phyloP scores from a whole-genome alignment of 1,140 invertebrate genomes.

The Trialeurodes vaporariorum region DNA sequence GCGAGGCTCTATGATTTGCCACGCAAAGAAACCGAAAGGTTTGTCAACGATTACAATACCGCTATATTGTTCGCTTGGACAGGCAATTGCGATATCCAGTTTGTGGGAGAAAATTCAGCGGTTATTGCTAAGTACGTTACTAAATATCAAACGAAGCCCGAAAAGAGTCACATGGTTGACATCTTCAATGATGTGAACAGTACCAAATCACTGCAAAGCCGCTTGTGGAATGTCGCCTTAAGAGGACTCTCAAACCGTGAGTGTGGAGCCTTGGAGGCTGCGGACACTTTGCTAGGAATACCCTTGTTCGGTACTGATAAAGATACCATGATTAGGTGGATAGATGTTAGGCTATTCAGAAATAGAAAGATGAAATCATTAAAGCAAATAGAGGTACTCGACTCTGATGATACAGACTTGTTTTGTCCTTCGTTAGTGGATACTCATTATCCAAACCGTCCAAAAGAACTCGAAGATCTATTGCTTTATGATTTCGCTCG shows the following conservation, averaged over 20 bases:
- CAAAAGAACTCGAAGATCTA: slow-evolving; percentile 20
- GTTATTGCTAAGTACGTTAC: too few relatives aligned
- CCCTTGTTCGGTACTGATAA: slow-evolving; percentile 22
- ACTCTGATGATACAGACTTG: slow-evolving; percentile 25
- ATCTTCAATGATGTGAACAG: slow-evolving; percentile 20
- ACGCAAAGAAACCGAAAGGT: too few relatives aligned
- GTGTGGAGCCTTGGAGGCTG: slow-evolving; percentile 22
- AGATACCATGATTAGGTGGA: slow-evolving; percentile 24
- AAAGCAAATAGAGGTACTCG: slow-evolving; percentile 21
- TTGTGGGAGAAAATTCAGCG: too few relatives aligned
- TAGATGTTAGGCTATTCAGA: slow-evolving; percentile 23
- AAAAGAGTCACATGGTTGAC: slow-evolving; percentile 20
- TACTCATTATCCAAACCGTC: slow-evolving; percentile 25
- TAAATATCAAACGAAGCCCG: slow-evolving; percentile 24
- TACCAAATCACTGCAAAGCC: slow-evolving; percentile 18
- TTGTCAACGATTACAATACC: too few relatives aligned
- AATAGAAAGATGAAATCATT: slow-evolving; percentile 20
- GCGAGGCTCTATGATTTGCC: too few relatives aligned
- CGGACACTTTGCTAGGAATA: slow-evolving; percentile 21
- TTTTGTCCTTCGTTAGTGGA: slow-evolving; percentile 26
- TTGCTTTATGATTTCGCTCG: slow-evolving; percentile 23
- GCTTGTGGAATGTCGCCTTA: slow-evolving; percentile 22
- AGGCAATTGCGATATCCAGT: too few relatives aligned
- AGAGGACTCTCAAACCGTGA: slow-evolving; percentile 22
- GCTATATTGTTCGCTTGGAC: too few relatives aligned